phyloP scores from a whole-genome alignment of 2,888 invertebrate species.

The Gortyna flavago region DNA sequence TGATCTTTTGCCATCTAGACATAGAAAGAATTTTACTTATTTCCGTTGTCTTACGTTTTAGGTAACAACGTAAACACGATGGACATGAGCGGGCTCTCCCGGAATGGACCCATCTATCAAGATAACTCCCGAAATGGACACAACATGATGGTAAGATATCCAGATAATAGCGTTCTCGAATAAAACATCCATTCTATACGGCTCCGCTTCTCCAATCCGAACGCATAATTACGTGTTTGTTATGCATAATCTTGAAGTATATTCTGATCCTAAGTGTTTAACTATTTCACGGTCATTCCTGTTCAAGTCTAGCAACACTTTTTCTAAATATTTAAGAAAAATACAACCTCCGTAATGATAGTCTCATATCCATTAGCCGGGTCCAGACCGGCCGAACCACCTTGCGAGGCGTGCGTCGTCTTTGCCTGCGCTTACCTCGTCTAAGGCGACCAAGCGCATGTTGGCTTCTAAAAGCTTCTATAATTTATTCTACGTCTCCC shows the following conservation, averaged over 20 bases:
- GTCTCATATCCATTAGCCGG: too few relatives aligned
- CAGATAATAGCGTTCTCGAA: background rate
- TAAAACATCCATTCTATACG: background rate
- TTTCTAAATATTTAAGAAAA: background rate
- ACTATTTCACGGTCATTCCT: background rate
- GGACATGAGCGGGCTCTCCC: constrained; percentile 84
- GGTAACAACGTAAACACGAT: constrained; percentile 85
- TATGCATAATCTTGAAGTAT: background rate
- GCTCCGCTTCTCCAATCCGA: background rate
- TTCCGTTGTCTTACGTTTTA: constrained; percentile 59
- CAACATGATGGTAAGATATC: constrained; percentile 83
- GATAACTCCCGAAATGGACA: constrained; percentile 87
- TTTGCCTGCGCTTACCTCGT: background rate
- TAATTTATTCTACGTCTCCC: background rate
- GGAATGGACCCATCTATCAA: constrained; percentile 88
- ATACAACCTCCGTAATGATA: background rate
- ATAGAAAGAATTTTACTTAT: background rate
- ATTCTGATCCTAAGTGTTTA: background rate
- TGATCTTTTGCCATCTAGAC: background rate
- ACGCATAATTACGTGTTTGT: background rate
- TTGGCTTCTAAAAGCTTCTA: background rate
- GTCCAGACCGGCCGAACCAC: background rate
- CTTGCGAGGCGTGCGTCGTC: background rate
- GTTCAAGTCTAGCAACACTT: background rate
- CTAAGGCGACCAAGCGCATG: background rate